Evolutionary conservation across 2,888 invertebrate genomes (phyloP).

Genomic region (Chymomyza procnemis): DNA sequence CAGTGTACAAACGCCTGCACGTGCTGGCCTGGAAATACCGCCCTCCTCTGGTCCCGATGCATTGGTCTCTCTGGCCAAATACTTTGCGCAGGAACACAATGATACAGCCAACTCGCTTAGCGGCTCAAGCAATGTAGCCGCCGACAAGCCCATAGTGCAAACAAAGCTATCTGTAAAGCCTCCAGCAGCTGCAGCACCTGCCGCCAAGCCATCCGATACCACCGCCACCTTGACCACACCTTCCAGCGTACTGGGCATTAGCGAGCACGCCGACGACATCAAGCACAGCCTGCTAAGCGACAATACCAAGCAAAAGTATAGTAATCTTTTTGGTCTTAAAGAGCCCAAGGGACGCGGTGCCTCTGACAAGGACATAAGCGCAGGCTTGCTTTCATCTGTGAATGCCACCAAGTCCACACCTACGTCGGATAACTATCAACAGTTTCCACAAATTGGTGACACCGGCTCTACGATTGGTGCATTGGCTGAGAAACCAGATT

Average conservation of each 20-base stretch:
- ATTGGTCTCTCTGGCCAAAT: slow-evolving; percentile 87
- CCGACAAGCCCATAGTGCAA: slow-evolving; percentile 28
- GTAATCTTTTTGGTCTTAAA: slow-evolving; percentile 73
- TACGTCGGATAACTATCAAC: slow-evolving; percentile 32
- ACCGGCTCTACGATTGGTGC: slow-evolving; percentile 83
- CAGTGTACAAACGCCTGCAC: slow-evolving; percentile 80
- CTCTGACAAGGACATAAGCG: slow-evolving; percentile 80
- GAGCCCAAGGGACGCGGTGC: slow-evolving; percentile 36
- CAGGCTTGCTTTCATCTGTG: slow-evolving; percentile 38
- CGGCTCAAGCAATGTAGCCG: slow-evolving; percentile 35
- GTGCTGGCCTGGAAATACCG: slow-evolving; percentile 84
- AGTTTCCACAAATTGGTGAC: slow-evolving; percentile 79
- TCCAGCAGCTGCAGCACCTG: slow-evolving; percentile 35
- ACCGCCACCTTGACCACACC: slow-evolving; percentile 60
- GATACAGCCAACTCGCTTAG: slow-evolving; percentile 64
- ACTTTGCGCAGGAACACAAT: slow-evolving; percentile 83
- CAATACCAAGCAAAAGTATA: slow-evolving; percentile 74
- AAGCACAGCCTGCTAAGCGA: slow-evolving; percentile 83
- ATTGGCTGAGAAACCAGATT: slow-evolving; percentile 80
- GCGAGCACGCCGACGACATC: slow-evolving; percentile 79
- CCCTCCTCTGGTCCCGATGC: slow-evolving; percentile 88
- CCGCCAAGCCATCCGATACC: slow-evolving; percentile 63
- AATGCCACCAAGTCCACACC: slow-evolving; percentile 38
- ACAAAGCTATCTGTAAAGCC: slow-evolving; percentile 46
- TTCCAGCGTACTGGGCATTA: slow-evolving; percentile 57